Base-by-base conservation (phyloP, 2,888 invertebrate genomes). In the Allygus modestus region DNA sequence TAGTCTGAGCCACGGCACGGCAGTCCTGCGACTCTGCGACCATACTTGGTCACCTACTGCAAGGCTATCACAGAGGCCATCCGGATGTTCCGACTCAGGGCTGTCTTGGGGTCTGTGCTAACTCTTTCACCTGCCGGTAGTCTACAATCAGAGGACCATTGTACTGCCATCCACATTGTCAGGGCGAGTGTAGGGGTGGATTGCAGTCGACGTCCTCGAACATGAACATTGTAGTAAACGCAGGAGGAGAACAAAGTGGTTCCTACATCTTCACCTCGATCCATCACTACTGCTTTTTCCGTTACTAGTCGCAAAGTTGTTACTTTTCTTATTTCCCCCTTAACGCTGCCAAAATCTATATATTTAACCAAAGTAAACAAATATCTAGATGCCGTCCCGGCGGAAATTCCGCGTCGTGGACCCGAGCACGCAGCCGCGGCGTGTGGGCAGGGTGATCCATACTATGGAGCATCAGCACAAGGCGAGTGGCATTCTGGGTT, bases 401-500 rank as follows among this genome's bases (percentile, higher is more conserved):
- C n/a, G n/a, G n/a, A n/a, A n/a, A n/a, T n/a, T n/a, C n/a, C 12
- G 46, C 46, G 46, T 54, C 20, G 54, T 23, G 23, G 54, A 20
- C 15, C 12, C 15, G 51, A 51, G 9, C 54, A 54, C 54, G 54
- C 54, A 23, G 54, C 20, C 54, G 20, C 54, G 7, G 54, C 54
- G 54, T 54, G 54, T 20, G 1, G 5, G 54, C 54, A 1, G 17
- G 46, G 17, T 46, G 12, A 1, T 26, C 5, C 23, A 23, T 2
- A 7, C 20, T 58, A 23, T 58, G 15, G 58, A 58, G 20, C 26
- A 26, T 65, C 65, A 31, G 26, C 65, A 65, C 65, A 28, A 65
- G 28, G 28, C 65, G 28, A 65, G 65, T 65, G 65, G 28, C 65
- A 65, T 65, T 31, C 65, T 28, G 15, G 20, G 65, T 65, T 65